These are phyloP conservation scores for Parotia lawesii DNA, from an alignment of 2,113 vertebrate genomes.

Conservation along the genomic window DNA sequence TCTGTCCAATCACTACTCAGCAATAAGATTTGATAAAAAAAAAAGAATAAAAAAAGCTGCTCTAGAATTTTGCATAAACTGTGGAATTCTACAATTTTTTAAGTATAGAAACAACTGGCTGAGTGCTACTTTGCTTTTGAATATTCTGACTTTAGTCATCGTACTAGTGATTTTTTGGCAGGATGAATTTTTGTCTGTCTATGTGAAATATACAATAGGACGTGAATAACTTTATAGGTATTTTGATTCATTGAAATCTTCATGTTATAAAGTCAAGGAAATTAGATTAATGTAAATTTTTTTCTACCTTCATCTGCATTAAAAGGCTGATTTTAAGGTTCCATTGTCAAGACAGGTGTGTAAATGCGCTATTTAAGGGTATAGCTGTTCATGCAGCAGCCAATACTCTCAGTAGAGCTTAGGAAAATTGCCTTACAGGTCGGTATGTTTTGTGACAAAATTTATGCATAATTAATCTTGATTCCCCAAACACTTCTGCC, in stretches of 20 bases:
- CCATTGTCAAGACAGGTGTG: not conserved
- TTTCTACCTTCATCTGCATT: not conserved
- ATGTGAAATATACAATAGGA: not conserved
- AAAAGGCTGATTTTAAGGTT: not conserved
- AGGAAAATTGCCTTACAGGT: not conserved
- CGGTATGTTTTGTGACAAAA: not conserved
- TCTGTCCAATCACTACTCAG: not conserved
- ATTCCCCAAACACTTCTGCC: not conserved
- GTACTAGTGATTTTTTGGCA: not conserved
- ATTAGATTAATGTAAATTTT: not conserved
- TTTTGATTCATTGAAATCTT: not conserved
- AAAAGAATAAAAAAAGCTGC: not conserved
- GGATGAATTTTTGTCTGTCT: not conserved
- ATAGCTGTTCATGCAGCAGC: not conserved
- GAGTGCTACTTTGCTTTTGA: not conserved
- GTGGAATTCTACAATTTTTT: not conserved
- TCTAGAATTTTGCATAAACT: not conserved
- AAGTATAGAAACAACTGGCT: not conserved
- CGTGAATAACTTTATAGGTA: not conserved
- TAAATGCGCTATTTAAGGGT: not conserved
- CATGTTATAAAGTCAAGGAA: not conserved
- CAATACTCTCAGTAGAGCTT: not conserved
- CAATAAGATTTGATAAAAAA: not conserved
- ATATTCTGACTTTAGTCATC: not conserved
- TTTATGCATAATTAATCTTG: not conserved